Evolutionary conservation across 92 coral and sea anemone species (phyloP).

Genomic region (Phymanthus crucifer): DNA sequence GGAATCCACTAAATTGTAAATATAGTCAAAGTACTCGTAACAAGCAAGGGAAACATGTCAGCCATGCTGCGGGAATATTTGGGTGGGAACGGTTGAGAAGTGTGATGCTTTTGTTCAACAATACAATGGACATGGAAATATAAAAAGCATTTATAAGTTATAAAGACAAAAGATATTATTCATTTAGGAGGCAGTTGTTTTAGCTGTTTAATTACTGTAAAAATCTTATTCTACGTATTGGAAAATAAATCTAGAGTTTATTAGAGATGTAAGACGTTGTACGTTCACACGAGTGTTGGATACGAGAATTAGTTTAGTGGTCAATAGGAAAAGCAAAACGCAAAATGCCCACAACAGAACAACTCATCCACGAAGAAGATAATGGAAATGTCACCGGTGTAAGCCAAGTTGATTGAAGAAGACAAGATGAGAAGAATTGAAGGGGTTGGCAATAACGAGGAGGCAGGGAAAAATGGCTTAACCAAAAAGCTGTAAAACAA

Average conservation of each 20-base stretch:
- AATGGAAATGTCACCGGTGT: slow-evolving; percentile 29
- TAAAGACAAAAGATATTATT: not conserved
- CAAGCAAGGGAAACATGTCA: not conserved
- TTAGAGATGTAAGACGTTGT: not conserved
- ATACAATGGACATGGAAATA: slow-evolving; percentile 44
- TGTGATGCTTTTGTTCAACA: slow-evolving; percentile 57
- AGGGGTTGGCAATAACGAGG: slow-evolving; percentile 20
- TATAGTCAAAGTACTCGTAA: not conserved
- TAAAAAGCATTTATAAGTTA: not conserved
- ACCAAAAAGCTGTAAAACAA: slow-evolving; percentile 16
- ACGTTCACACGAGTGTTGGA: not conserved
- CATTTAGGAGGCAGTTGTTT: not conserved
- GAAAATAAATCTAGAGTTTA: not conserved
- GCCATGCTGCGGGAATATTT: not conserved
- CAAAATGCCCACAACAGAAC: slow-evolving; percentile 12
- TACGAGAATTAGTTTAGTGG: not conserved
- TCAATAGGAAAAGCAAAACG: slow-evolving; percentile 4
- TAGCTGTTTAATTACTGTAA: not conserved
- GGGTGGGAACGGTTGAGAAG: not conserved
- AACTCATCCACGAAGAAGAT: slow-evolving; percentile 12
- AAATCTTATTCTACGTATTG: not conserved
- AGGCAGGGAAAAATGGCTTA: slow-evolving; percentile 28
- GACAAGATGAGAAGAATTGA: slow-evolving; percentile 5
- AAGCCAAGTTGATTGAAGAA: slow-evolving; percentile 18
- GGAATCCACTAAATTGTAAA: slow-evolving; percentile 1